Base-by-base conservation (phyloP, 2,888 invertebrate species). In the Acleris sparsana region DNA sequence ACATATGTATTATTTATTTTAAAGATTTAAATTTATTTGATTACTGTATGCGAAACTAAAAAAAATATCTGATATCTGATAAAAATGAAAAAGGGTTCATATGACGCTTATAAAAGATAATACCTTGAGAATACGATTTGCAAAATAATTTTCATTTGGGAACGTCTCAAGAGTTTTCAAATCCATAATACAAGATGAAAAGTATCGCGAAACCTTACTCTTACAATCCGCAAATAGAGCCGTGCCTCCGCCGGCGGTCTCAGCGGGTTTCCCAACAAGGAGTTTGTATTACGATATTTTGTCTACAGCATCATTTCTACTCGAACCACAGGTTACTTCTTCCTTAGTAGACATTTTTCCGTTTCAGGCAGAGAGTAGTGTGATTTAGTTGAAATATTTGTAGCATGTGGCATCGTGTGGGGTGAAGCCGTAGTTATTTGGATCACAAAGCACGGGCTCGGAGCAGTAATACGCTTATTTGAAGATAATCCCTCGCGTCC, bases 381-480 rank as follows among this genome's bases (percentile, higher is more conserved):
- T 13, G 11, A 25, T 51, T 17, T 13, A 20, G 51, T 25, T 4
- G 43, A 25, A 55, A 55, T 60, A 62, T 62, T 64, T 43, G 55
- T 73, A 58, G 70, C 67, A 63, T 68, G 66, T 63, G 61, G 60
- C 20, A 46, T 17, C 46, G 18, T 44, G 43, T 62, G 43, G 69
- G 69, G 69, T 71, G 84, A 86, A 85, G 83, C 82, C 85, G 71
- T 85, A 84, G 76, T 82, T 85, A 84, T 85, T 85, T 80, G 78
- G 84, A 83, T 83, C 81, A 86, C 87, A 85, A 85, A 84, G 86
- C 85, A 81, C 78, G 82, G 76, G 76, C 75, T 70, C 74, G 78
- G 79, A 79, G 78, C 77, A 73, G 82, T 88, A 88, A 88, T 88
- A 87, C 86, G 85, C 87, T 88, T 88, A 88, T 87, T 88, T 87